phyloP scores from a whole-genome alignment of 2,888 invertebrate species.

The Heliconius sara region DNA sequence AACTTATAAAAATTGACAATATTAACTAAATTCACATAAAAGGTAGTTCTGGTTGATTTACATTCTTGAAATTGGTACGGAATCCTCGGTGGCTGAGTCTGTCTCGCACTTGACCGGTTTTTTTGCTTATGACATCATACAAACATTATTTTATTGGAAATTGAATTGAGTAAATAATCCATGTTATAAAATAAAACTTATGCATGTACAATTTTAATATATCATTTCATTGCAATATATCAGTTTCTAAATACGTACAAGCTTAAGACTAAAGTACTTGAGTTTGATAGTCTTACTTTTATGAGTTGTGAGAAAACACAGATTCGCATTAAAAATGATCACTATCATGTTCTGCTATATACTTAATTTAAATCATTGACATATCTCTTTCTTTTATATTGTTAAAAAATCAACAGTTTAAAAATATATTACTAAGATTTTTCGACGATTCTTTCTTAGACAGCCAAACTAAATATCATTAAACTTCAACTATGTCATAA shows the following conservation, averaged over 20 bases:
- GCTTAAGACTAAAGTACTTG: not conserved
- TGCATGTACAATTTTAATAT: not conserved
- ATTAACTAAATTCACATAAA: too few species aligned
- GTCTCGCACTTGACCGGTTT: too few species aligned
- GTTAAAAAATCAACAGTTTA: not conserved
- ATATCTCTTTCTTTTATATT: not conserved
- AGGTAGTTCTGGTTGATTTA: too few species aligned
- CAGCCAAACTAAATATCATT: too few species aligned
- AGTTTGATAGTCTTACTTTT: not conserved
- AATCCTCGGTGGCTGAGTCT: too few species aligned
- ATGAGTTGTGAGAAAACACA: not conserved
- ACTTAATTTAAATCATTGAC: not conserved
- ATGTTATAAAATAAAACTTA: not conserved
- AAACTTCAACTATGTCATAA: not conserved
- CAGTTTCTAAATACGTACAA: not conserved
- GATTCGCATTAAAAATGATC: not conserved
- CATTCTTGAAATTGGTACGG: too few species aligned
- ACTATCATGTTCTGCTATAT: not conserved
- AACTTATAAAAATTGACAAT: too few species aligned
- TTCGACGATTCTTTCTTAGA: not conserved
- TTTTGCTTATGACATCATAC: too few species aligned
- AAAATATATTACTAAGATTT: too few species aligned
- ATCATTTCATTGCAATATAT: not conserved
- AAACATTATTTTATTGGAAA: too few species aligned
- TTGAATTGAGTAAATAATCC: not conserved